A percentile compares a stretch with the other conserved stretches of the same genome.
phyloP scores from a whole-genome alignment of 2,888 invertebrate species.

The Eremobia ochroleuca region DNA sequence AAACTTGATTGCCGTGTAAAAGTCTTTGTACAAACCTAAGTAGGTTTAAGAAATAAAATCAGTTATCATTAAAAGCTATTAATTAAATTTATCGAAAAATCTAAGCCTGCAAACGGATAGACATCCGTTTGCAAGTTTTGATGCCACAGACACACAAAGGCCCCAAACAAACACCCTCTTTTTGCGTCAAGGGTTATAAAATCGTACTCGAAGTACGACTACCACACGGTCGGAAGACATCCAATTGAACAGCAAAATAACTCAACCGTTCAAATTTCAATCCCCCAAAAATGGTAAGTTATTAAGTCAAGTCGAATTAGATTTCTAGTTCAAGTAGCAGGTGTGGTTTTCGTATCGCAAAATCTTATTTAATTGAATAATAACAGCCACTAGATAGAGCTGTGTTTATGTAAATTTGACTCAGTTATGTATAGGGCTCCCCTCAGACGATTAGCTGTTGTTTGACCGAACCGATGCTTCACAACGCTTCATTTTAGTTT shows the following conservation, averaged over 20 bases:
- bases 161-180: neutral
- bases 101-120: too few species aligned
- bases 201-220: neutral
- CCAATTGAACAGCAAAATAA: conserved; percentile 52
- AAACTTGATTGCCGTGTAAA: neutral
- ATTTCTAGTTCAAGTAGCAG: conserved; percentile 72
- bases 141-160: neutral
- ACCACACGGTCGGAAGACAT: conserved; percentile 15
- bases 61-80: neutral
- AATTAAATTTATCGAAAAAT: too few species aligned
- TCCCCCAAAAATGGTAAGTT: conserved; percentile 60
- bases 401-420: conserved; percentile 89
- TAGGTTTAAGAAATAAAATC: neutral
- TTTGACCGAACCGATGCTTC: conserved; percentile 76
- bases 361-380: conserved; percentile 90
- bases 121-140: neutral
- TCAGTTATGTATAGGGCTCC: conserved; percentile 83
- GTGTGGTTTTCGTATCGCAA: conserved; percentile 83
- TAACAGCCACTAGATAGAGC: conserved; percentile 88
- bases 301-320: conserved; percentile 62
- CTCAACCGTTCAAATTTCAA: conserved; percentile 45
- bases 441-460: conserved; percentile 80
- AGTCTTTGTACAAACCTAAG: neutral
- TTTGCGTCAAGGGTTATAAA: neutral
- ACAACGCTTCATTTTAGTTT: conserved; percentile 77